These are phyloP conservation scores for Lonchura striata DNA, from an alignment of 2,113 vertebrate genomes.

Conservation along the genomic window DNA sequence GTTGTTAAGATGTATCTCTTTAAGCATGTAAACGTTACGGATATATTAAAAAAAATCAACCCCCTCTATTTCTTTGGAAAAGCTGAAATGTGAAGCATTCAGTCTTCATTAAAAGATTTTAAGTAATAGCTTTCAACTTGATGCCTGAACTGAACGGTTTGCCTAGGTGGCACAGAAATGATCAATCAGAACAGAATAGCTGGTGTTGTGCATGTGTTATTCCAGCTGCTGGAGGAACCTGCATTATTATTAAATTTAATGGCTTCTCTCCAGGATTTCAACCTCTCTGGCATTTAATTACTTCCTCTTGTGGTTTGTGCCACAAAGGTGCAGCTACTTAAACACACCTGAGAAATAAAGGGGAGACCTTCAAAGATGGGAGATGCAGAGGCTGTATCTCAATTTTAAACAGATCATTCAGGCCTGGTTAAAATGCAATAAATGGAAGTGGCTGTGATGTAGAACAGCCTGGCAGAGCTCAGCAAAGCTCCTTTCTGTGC, in stretches of 20 bases:
- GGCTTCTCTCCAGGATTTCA: background rate
- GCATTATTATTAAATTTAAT: conserved; percentile 3
- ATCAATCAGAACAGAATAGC: background rate
- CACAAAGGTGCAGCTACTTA: background rate
- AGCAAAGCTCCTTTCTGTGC: background rate
- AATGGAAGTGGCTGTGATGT: background rate
- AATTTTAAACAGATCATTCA: background rate
- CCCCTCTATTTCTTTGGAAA: background rate
- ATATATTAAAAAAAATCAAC: background rate
- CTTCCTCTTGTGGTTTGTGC: background rate
- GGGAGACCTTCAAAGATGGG: background rate
- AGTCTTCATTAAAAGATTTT: background rate
- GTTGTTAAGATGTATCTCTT: background rate
- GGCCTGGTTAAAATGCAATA: background rate
- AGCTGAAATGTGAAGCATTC: background rate
- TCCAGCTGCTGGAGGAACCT: background rate
- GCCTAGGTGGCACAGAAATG: background rate
- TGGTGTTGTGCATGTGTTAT: background rate
- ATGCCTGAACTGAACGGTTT: background rate
- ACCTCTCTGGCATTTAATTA: background rate
- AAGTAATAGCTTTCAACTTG: background rate
- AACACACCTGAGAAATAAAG: background rate
- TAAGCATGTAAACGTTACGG: background rate
- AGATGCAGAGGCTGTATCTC: background rate
- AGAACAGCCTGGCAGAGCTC: background rate